Evolutionary conservation across 2,888 invertebrate genomes (phyloP).

Genomic region (Odiellus spinosus): DNA sequence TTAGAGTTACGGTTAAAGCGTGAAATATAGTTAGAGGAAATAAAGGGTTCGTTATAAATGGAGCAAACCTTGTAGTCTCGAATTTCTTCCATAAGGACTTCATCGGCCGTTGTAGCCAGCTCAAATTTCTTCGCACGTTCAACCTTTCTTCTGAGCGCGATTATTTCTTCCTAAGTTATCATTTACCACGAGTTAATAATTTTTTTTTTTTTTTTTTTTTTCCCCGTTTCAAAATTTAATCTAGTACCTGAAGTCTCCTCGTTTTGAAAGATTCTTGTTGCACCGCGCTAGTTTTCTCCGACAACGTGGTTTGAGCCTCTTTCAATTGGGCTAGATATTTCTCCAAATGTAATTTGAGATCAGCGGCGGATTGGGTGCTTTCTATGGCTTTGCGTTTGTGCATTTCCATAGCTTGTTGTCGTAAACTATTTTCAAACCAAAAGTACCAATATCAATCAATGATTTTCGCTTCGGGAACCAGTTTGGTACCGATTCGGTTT

Average conservation of each 20-base stretch:
- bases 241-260: constrained; percentile 56
- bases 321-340: constrained; percentile 97
- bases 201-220: no score
- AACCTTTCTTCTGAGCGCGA: constrained; percentile 73
- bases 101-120: constrained; percentile 83
- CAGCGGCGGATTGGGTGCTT: constrained; percentile 90
- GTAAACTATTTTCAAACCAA: constrained; percentile 41
- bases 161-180: constrained; percentile 83
- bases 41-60: no score
- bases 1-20: constrained; percentile 2
- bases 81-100: constrained; percentile 93
- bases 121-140: constrained; percentile 96
- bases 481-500: no score
- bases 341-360: constrained; percentile 88
- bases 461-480: no score
- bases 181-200: no score
- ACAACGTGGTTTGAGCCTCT: constrained; percentile 88
- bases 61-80: constrained; percentile 80
- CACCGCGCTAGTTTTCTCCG: constrained; percentile 85
- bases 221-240: no score
- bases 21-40: no score
- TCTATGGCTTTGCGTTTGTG: constrained; percentile 95
- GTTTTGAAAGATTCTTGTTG: constrained; percentile 95
- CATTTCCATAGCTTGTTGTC: constrained; percentile 95
- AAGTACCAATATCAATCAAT: not conserved